Conservation (phyloP, 1,140 invertebrate genomes). For the Bombus cullumanus region DNA sequence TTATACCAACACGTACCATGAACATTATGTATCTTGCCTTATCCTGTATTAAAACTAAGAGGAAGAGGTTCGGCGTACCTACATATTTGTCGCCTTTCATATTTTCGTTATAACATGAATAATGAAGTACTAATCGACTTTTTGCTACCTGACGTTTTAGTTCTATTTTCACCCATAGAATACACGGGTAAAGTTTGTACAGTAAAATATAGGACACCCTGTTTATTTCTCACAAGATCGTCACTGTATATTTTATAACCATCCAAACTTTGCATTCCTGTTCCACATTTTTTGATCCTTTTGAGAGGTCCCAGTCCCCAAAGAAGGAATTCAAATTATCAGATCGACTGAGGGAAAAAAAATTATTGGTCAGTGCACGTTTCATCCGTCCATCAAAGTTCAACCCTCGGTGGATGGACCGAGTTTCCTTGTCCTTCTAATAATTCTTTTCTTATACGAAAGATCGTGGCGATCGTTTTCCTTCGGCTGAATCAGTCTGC, state of each 20-base stretch:
- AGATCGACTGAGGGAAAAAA: not conserved
- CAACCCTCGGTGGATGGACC: not conserved
- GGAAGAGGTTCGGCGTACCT: too few relatives aligned
- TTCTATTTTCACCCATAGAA: not conserved
- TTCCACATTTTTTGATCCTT: not conserved
- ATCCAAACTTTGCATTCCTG: not conserved
- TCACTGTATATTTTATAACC: not conserved
- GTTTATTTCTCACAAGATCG: not conserved
- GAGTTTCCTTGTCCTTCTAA: not conserved
- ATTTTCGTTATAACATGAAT: too few relatives aligned
- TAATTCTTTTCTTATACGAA: not conserved
- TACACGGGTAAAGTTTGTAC: not conserved
- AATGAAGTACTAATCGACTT: too few relatives aligned
- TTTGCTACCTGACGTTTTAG: too few relatives aligned
- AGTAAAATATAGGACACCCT: too few relatives aligned
- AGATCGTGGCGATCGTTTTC: constrained; percentile 5
- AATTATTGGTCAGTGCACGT: not conserved
- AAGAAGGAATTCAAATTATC: constrained; percentile 9
- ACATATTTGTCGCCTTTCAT: too few relatives aligned
- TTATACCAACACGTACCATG: too few relatives aligned
- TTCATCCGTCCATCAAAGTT: not conserved
- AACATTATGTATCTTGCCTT: too few relatives aligned
- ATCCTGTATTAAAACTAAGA: too few relatives aligned
- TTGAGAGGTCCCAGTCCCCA: not conserved
- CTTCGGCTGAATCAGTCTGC: too few relatives aligned